Base-by-base conservation (phyloP, 2,113 vertebrate genomes). In the Erythrolamprus reginae region DNA sequence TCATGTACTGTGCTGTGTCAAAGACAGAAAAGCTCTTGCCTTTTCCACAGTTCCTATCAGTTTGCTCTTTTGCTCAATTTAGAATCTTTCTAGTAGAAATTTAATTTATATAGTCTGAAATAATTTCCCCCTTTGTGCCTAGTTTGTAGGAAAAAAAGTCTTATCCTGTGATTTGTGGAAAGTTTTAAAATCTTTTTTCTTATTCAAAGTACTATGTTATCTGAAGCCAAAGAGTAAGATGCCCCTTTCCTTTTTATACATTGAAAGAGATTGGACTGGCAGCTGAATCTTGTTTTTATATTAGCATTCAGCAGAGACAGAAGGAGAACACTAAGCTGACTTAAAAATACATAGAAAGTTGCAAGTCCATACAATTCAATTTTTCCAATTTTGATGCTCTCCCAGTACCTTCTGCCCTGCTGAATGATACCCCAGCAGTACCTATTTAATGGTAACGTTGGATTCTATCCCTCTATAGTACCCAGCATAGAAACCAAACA, bases 51-150 rank as follows among this genome's bases (percentile, higher is more conserved):
- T 88, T 92, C 90, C 86, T 38, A 24, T 94, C 90, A 94, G 84
- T 23, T n/a, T 86, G 24, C 65, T 91, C 24, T 19, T 58, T 86
- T 90, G 61, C 51, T 92, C 88, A 86, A 13, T 96, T 95, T 82
- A 38, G 21, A 88, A 92, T 48, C 58, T 93, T 89, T 65, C 89
- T 83, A 84, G 51, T 95, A 92, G 88, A 93, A 92, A 94, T 93
- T 86, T 90, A 92, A 56, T 95, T 95, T 92, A 26, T 86, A 65
- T 93, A 90, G 91, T 23, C 15, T 91, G 42, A 58, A 52, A 87
- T 47, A 86, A 89, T 93, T 47, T 10, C 6, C 88, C 33, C 47
- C 61, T 90, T 12, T 89, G 47, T 92, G 0, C 33, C 87, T 51
- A 5, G 0, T 47, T 92, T 13, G 9, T 89, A 8, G n/a, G 85